These are phyloP conservation scores for Colistium nudipinnis DNA, from an alignment of 2,113 vertebrate genomes.

Conservation along the genomic window DNA sequence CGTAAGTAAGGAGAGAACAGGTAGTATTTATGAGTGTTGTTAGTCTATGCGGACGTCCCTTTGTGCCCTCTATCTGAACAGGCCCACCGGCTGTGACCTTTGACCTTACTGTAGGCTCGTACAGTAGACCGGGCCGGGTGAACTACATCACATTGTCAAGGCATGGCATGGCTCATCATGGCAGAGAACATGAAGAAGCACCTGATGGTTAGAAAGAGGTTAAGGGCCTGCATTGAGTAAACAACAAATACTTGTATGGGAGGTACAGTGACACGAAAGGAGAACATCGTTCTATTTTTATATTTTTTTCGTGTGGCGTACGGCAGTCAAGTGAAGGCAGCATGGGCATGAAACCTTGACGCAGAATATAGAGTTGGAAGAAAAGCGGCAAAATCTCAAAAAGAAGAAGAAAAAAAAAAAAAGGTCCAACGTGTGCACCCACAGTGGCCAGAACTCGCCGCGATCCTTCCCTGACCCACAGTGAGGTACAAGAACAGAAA, in stretches of 20 bases:
- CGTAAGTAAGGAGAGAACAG: slow-evolving; percentile 25
- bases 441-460: background rate
- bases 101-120: slow-evolving; percentile 35
- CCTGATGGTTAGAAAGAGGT: slow-evolving; percentile 46
- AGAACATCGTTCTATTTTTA: background rate
- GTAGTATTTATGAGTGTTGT: slow-evolving; percentile 28
- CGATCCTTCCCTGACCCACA: slow-evolving; percentile 23
- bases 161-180: slow-evolving; percentile 69
- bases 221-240: slow-evolving; percentile 23
- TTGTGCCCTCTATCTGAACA: slow-evolving; percentile 33
- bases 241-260: slow-evolving; percentile 12
- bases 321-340: slow-evolving; percentile 49
- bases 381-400: slow-evolving; percentile 38
- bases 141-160: slow-evolving; percentile 65
- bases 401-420: background rate
- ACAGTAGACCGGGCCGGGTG: slow-evolving; percentile 38
- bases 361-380: slow-evolving; percentile 25
- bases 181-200: slow-evolving; percentile 66
- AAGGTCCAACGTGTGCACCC: slow-evolving; percentile 33
- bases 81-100: slow-evolving; percentile 51
- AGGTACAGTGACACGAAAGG: background rate
- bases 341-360: slow-evolving; percentile 33
- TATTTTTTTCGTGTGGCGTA: background rate
- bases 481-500: slow-evolving; percentile 21
- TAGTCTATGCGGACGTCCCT: slow-evolving; percentile 17